These are phyloP conservation scores for Apis cerana DNA, from an alignment of 1,140 invertebrate species.

Conservation along the genomic window DNA sequence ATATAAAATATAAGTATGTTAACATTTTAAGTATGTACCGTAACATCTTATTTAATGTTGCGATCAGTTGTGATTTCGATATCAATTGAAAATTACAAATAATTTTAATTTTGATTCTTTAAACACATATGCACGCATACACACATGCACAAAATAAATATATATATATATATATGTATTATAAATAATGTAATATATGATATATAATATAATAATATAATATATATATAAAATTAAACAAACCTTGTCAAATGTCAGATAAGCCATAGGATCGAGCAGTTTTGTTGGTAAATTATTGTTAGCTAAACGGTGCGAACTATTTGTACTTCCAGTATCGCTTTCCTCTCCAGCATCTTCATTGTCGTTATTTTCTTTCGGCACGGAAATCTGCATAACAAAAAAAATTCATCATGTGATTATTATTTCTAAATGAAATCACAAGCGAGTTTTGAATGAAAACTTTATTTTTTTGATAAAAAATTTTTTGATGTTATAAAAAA, in stretches of 20 bases:
- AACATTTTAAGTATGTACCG: too few species aligned
- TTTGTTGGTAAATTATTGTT: slow-evolving; percentile 74
- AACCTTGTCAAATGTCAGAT: slow-evolving; percentile 76
- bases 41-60: too few species aligned
- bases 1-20: too few species aligned
- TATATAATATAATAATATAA: too few species aligned
- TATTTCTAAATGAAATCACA: not conserved
- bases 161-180: too few species aligned
- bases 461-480: not conserved
- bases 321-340: slow-evolving; percentile 75
- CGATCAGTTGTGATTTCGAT: too few species aligned
- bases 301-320: slow-evolving; percentile 73
- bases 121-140: too few species aligned
- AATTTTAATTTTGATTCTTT: too few species aligned
- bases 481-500: not conserved
- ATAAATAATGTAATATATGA: not conserved
- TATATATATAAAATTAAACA: not conserved
- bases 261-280: slow-evolving; percentile 72
- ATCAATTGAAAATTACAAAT: too few species aligned
- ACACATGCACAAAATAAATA: too few species aligned
- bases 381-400: slow-evolving; percentile 57
- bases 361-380: slow-evolving; percentile 67
- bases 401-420: not conserved
- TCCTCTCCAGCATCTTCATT: slow-evolving; percentile 76
- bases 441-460: not conserved